Conservation (phyloP, 2,888 invertebrate species). For the Rambutsinella grinnellia region DNA sequence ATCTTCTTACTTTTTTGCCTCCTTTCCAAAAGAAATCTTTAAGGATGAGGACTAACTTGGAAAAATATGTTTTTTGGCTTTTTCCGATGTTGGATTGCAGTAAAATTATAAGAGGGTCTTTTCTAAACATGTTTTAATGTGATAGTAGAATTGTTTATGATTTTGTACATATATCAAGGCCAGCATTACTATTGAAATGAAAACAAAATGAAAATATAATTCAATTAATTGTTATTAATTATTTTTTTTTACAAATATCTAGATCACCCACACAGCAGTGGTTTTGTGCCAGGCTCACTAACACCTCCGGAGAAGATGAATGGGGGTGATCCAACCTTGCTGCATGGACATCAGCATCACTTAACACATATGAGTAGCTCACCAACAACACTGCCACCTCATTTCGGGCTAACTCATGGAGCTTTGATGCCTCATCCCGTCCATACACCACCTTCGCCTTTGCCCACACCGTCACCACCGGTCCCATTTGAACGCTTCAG, state of each 20-base stretch:
- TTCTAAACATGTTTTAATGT: background rate
- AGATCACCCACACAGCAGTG: conserved; percentile 66
- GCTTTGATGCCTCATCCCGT: conserved; percentile 76
- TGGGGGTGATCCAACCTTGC: conserved; percentile 66
- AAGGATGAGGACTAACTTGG: too few species aligned
- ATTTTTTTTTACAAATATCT: conserved; percentile 29
- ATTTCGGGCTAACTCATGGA: conserved; percentile 76
- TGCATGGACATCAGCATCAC: conserved; percentile 67
- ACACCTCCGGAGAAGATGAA: conserved; percentile 71
- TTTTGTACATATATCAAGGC: conserved; percentile 43
- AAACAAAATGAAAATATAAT: background rate
- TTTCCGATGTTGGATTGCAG: too few species aligned
- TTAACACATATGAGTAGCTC: conserved; percentile 66
- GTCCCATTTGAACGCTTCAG: conserved; percentile 68
- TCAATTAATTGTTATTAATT: background rate
- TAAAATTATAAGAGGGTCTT: background rate
- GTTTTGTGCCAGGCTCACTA: conserved; percentile 70
- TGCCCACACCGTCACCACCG: conserved; percentile 71
- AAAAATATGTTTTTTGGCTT: too few species aligned
- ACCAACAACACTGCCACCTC: conserved; percentile 79
- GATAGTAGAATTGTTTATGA: conserved; percentile 45
- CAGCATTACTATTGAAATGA: conserved; percentile 9
- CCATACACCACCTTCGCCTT: conserved; percentile 85
- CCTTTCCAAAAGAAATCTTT: too few species aligned
- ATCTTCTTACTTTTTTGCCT: too few species aligned